Percentiles rank a stretch among this genome's conserved stretches.
phyloP scores from a whole-genome alignment of 2,888 invertebrate genomes.

The Gastracanthus pulcherrimus region DNA sequence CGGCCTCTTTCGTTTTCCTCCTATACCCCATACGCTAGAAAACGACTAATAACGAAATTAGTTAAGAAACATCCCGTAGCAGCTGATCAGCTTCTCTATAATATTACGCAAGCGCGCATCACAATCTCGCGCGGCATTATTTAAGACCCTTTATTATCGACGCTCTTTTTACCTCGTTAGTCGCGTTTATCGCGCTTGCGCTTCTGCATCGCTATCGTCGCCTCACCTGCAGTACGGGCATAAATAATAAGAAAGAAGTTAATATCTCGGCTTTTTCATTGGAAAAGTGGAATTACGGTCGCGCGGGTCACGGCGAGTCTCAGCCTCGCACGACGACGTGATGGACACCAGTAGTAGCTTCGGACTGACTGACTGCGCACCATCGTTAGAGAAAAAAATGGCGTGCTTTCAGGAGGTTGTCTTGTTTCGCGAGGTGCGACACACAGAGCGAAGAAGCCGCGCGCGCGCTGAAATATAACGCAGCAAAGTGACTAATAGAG shows the following conservation, averaged over 20 bases:
- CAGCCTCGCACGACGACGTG: background rate
- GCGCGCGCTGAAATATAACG: background rate
- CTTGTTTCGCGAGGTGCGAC: background rate
- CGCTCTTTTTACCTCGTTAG: constrained; percentile 26
- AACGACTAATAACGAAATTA: constrained; percentile 34
- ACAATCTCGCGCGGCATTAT: background rate
- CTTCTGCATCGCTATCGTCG: background rate
- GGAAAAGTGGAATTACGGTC: constrained; percentile 25
- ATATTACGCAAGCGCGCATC: constrained; percentile 31
- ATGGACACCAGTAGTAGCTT: background rate
- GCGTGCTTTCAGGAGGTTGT: background rate
- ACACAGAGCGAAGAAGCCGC: no score
- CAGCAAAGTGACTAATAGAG: constrained; percentile 11
- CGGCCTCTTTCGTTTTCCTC: background rate
- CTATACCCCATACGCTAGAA: background rate
- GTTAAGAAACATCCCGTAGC: constrained; percentile 16
- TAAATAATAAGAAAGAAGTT: constrained; percentile 36
- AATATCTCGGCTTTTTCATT: constrained; percentile 12
- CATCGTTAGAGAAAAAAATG: background rate
- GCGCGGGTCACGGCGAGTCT: constrained; percentile 14
- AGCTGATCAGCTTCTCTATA: no score
- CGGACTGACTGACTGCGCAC: no score
- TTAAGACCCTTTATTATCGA: constrained; percentile 52
- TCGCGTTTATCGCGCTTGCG: background rate
- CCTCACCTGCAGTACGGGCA: background rate